Evolutionary conservation across 92 coral and sea anemone genomes (phyloP).

Genomic region (Porites lobata): DNA sequence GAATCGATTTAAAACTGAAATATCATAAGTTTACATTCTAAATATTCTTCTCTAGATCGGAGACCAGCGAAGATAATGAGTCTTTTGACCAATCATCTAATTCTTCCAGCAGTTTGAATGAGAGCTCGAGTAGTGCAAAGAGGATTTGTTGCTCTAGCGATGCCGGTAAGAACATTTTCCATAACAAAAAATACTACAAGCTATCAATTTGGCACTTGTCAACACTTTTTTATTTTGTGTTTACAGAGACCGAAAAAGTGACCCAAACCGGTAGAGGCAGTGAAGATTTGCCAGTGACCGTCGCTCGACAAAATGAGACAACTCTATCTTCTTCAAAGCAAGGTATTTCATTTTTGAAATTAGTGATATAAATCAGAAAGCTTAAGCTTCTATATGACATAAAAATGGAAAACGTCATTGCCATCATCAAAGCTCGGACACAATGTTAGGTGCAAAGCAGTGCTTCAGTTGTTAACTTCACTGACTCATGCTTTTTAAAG

Average conservation of each 20-base stretch:
- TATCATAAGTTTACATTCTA: too few relatives aligned
- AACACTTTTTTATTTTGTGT: conserved; percentile 44
- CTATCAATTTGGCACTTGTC: conserved; percentile 41
- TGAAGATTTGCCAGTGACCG: conserved; percentile 50
- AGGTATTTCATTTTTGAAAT: conserved; percentile 27
- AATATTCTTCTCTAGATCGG: too few relatives aligned
- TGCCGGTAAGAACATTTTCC: conserved; percentile 48
- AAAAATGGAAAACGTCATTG: conserved; percentile 61
- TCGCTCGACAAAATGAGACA: conserved; percentile 34
- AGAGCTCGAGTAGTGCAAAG: conserved; percentile 48
- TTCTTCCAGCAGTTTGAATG: conserved; percentile 18
- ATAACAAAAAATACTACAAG: conserved; percentile 31
- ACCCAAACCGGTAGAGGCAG: conserved; percentile 48
- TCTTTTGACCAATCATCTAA: too few relatives aligned
- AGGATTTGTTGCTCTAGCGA: conserved; percentile 47
- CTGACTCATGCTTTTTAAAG: conserved; percentile 53
- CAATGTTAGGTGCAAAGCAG: conserved; percentile 60
- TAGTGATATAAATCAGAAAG: conserved; percentile 20
- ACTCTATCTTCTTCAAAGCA: conserved; percentile 40
- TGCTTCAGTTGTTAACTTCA: conserved; percentile 41
- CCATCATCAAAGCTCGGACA: conserved; percentile 59
- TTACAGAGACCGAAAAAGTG: conserved; percentile 53
- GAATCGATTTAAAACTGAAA: too few relatives aligned
- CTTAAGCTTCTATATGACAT: conserved; percentile 30
- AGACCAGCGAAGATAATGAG: too few relatives aligned